Evolutionary conservation across 1,140 invertebrate species (phyloP).

Genomic region (Phymorhynchus buccinoides): DNA sequence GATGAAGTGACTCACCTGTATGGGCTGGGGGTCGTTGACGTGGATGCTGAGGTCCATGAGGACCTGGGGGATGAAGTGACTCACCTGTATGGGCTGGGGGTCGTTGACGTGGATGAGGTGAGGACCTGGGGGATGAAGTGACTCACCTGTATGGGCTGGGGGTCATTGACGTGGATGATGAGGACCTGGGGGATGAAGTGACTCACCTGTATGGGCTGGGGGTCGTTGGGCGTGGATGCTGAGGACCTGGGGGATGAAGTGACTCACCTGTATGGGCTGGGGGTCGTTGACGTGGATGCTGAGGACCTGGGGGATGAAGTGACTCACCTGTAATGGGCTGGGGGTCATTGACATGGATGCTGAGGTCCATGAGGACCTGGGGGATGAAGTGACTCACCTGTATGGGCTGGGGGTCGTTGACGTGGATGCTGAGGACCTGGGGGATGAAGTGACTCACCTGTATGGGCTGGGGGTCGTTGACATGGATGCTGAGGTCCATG

Average conservation of each 20-base stretch:
- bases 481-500: constrained; percentile 83
- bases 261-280: constrained; percentile 22
- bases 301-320: too few relatives aligned
- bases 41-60: constrained; percentile 86
- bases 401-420: neutral
- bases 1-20: constrained; percentile 88
- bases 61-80: constrained; percentile 87
- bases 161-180: neutral
- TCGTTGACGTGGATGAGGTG: constrained; percentile 86
- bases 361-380: too few relatives aligned
- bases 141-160: constrained; percentile 31
- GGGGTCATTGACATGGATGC: neutral
- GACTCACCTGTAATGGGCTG: constrained; percentile 12
- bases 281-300: neutral
- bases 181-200: too few relatives aligned
- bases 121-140: too few relatives aligned
- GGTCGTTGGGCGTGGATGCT: too few relatives aligned
- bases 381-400: neutral
- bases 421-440: too few relatives aligned
- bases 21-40: constrained; percentile 90
- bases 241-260: neutral
- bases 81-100: constrained; percentile 92
- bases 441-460: constrained; percentile 82
- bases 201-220: constrained; percentile 20
- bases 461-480: constrained; percentile 92